Conservation (phyloP, 35 echinoderm and acorn worm genomes). For the Holothuria glaberrima region DNA sequence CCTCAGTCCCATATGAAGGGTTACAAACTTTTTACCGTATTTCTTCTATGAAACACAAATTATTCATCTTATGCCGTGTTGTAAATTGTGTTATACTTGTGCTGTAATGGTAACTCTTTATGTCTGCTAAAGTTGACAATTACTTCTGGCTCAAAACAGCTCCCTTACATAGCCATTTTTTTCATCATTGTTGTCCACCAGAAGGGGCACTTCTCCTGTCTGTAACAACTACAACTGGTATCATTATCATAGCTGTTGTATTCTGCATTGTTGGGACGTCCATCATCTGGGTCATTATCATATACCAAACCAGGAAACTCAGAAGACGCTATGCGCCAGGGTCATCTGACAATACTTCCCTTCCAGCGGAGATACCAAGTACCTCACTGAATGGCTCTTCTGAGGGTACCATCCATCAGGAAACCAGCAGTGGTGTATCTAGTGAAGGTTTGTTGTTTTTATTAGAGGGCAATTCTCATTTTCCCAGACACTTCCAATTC, state of each 20-base stretch:
- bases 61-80: too few species aligned
- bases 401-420: constrained; percentile 92
- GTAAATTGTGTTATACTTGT: too few species aligned
- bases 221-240: constrained; percentile 65
- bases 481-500: too few species aligned
- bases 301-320: constrained; percentile 86
- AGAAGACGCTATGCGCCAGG: constrained; percentile 49
- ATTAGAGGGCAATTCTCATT: too few species aligned
- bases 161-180: too few species aligned
- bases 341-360: neutral
- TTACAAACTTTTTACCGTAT: too few species aligned
- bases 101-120: too few species aligned
- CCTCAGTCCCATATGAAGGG: too few species aligned
- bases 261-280: constrained; percentile 92
- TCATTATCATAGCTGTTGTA: constrained; percentile 89
- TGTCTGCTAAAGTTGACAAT: too few species aligned
- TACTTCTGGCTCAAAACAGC: too few species aligned
- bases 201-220: constrained; percentile 9
- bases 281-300: constrained; percentile 84
- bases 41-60: too few species aligned
- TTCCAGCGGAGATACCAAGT: constrained; percentile 85
- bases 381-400: constrained; percentile 88
- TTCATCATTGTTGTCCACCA: neutral
- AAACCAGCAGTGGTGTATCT: constrained; percentile 91
- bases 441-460: constrained; percentile 74